phyloP scores from a whole-genome alignment of 2,797 vertebrate genomes.

The Salmo trutta region DNA sequence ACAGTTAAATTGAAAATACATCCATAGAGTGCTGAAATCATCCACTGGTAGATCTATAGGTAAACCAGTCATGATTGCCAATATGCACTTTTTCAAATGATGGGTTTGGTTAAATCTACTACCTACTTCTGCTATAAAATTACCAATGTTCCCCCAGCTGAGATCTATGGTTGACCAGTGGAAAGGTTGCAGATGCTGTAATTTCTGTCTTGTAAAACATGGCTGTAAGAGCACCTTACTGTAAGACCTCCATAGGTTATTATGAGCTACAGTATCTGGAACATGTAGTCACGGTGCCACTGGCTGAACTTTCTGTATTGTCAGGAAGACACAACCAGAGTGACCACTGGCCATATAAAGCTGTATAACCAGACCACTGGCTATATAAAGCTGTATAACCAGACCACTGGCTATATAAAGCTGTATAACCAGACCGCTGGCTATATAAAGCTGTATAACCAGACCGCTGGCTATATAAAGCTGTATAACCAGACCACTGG shows the following conservation, averaged over 20 bases:
- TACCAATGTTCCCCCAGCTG: slow-evolving; percentile 32
- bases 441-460: too few species aligned
- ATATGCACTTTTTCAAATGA: slow-evolving; percentile 44
- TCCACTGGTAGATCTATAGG: slow-evolving; percentile 19
- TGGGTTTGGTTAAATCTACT: slow-evolving; percentile 51
- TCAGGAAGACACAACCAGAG: neutral
- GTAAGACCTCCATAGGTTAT: too few species aligned
- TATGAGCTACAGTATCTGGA: too few species aligned
- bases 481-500: too few species aligned
- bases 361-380: too few species aligned
- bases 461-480: too few species aligned
- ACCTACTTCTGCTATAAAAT: slow-evolving; percentile 38
- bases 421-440: too few species aligned
- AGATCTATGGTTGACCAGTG: slow-evolving; percentile 40
- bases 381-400: too few species aligned
- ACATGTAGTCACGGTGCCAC: neutral
- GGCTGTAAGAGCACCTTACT: too few species aligned
- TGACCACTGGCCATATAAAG: neutral
- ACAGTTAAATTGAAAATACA: slow-evolving; percentile 49
- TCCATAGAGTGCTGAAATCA: slow-evolving; percentile 45
- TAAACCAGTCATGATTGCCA: slow-evolving; percentile 40
- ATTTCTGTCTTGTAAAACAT: too few species aligned
- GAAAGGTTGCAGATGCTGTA: slow-evolving; percentile 7
- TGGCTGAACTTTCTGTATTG: neutral
- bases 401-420: too few species aligned